Percentiles rank a stretch among this genome's conserved stretches.
Conservation (phyloP, 2,113 vertebrate species). For the Sorex araneus region DNA sequence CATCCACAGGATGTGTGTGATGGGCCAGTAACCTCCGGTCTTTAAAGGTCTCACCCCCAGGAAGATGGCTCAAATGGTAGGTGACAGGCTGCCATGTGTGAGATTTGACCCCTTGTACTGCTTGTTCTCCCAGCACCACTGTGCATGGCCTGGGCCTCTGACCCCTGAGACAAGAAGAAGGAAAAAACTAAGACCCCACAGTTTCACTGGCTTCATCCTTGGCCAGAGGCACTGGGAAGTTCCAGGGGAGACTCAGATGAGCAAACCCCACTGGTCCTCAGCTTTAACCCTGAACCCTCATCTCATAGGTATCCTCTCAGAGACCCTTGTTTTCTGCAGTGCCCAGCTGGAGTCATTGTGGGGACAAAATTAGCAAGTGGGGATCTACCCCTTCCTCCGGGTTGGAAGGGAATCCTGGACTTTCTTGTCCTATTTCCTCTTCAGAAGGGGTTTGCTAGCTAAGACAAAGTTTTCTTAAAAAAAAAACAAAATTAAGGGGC, state of each 20-base stretch:
- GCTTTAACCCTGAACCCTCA: background rate
- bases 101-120: too few relatives aligned
- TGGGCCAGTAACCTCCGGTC: background rate
- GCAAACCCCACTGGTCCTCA: background rate
- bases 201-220: background rate
- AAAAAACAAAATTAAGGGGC: too few relatives aligned
- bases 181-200: background rate
- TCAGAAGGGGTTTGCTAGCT: background rate
- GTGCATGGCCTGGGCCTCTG: too few relatives aligned
- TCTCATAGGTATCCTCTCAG: background rate
- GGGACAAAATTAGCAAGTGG: background rate
- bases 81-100: too few relatives aligned
- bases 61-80: too few relatives aligned
- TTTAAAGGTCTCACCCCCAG: background rate
- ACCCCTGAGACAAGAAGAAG: too few relatives aligned
- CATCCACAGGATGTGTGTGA: background rate
- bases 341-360: too few relatives aligned
- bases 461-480: too few relatives aligned
- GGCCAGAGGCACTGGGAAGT: too few relatives aligned
- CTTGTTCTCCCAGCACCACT: too few relatives aligned
- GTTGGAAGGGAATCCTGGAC: too few relatives aligned
- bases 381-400: background rate
- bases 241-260: background rate
- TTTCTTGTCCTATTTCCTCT: conserved; percentile 40
- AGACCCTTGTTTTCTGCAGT: background rate